Conservation (phyloP, 2,797 vertebrate genomes). For the Protonibea diacanthus region DNA sequence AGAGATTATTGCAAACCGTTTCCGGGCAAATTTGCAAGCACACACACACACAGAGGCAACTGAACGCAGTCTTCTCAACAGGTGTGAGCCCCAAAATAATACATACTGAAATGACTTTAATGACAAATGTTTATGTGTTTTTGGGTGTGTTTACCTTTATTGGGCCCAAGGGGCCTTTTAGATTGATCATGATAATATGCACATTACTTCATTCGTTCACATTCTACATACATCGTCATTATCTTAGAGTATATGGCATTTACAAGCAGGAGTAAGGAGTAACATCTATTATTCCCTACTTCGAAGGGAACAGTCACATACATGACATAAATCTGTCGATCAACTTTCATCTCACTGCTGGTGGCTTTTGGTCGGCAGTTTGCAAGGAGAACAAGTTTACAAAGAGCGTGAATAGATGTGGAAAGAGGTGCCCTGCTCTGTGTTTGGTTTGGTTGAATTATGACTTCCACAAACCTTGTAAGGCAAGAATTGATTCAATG, state of each 20-base stretch:
- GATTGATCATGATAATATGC: background rate
- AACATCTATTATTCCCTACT: background rate
- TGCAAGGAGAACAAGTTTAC: slow-evolving; percentile 23
- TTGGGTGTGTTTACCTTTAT: too few relatives aligned
- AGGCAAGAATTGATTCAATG: slow-evolving; percentile 20
- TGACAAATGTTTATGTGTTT: background rate
- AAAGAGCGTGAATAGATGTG: slow-evolving; percentile 2
- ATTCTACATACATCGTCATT: background rate
- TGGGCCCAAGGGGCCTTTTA: too few relatives aligned
- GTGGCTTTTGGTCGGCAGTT: slow-evolving; percentile 7
- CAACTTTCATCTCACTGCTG: background rate
- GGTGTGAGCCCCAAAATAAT: slow-evolving; percentile 8
- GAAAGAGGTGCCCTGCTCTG: slow-evolving; percentile 14
- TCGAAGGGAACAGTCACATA: background rate
- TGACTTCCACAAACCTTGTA: slow-evolving; percentile 16
- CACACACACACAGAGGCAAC: background rate
- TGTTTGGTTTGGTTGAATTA: slow-evolving; percentile 29
- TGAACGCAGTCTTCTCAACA: background rate
- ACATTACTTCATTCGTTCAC: background rate
- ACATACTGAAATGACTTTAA: background rate
- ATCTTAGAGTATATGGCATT: background rate
- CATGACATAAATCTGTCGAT: slow-evolving; percentile 20
- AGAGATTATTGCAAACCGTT: background rate
- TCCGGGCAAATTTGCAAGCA: background rate
- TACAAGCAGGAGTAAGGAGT: background rate